Evolutionary conservation across 2,113 vertebrate species (phyloP).

Genomic region (Apteryx owenii): DNA sequence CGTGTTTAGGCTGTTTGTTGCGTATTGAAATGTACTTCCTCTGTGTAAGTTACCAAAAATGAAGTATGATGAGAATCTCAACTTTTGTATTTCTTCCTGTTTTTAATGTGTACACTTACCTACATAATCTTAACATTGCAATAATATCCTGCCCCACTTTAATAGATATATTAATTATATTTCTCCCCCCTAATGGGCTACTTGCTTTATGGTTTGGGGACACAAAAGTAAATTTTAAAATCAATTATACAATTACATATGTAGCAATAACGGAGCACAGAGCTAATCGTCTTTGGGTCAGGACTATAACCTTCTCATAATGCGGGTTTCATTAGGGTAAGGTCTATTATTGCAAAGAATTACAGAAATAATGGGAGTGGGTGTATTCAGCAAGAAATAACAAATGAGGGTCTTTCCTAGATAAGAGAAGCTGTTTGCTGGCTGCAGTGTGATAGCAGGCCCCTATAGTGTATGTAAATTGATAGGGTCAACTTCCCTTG

Average conservation of each 20-base stretch:
- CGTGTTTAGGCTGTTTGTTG: background rate
- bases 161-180: constrained; percentile 77
- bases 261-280: constrained; percentile 79
- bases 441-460: constrained; percentile 78
- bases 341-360: constrained; percentile 80
- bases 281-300: constrained; percentile 85
- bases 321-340: constrained; percentile 85
- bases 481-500: constrained; percentile 79
- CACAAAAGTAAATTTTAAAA: constrained; percentile 83
- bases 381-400: constrained; percentile 86
- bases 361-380: constrained; percentile 82
- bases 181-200: constrained; percentile 70
- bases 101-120: background rate
- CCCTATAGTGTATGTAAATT: constrained; percentile 79
- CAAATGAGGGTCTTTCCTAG: constrained; percentile 86
- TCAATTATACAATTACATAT: constrained; percentile 89
- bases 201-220: constrained; percentile 69
- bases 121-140: background rate
- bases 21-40: background rate
- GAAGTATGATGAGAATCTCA: background rate
- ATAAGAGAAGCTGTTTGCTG: constrained; percentile 85
- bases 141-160: background rate
- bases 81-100: background rate
- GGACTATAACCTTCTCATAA: constrained; percentile 81
- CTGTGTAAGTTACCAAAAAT: background rate